phyloP scores from a whole-genome alignment of 2,797 vertebrate species.

The Podarcis siculus region DNA sequence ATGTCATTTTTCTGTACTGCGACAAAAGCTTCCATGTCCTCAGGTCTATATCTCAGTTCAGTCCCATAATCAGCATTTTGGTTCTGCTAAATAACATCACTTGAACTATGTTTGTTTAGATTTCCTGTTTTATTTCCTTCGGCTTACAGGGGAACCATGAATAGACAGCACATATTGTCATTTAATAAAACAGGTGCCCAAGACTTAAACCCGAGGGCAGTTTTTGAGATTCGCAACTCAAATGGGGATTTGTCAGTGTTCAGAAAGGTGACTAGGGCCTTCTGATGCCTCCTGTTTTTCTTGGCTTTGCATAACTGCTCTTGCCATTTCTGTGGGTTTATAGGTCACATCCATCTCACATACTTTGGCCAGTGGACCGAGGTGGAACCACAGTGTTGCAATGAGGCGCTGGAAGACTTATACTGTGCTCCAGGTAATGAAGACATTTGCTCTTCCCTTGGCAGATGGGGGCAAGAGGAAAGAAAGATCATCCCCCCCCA shows the following conservation, averaged over 20 bases:
- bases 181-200: not conserved
- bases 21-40: not conserved
- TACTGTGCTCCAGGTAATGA: slow-evolving; percentile 94
- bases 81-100: not conserved
- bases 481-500: not conserved
- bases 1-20: no score
- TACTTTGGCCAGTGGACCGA: slow-evolving; percentile 99
- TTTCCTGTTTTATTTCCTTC: not conserved
- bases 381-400: slow-evolving; percentile 87
- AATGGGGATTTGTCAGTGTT: not conserved
- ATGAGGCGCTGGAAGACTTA: slow-evolving; percentile 86
- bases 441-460: not conserved
- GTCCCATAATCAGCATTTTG: not conserved
- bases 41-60: not conserved
- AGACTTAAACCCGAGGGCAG: not conserved
- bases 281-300: rapidly evolving
- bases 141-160: not conserved
- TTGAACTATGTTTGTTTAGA: not conserved
- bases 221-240: not conserved
- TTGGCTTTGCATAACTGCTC: not conserved
- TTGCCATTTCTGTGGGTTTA: slow-evolving; percentile 29
- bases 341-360: slow-evolving; percentile 91
- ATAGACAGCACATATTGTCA: not conserved
- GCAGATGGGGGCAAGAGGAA: rapidly evolving
- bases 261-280: not conserved